Percentiles rank a stretch among this genome's conserved stretches.
Conservation (phyloP, 2,797 vertebrate genomes). For the Threskiornis aethiopicus region DNA sequence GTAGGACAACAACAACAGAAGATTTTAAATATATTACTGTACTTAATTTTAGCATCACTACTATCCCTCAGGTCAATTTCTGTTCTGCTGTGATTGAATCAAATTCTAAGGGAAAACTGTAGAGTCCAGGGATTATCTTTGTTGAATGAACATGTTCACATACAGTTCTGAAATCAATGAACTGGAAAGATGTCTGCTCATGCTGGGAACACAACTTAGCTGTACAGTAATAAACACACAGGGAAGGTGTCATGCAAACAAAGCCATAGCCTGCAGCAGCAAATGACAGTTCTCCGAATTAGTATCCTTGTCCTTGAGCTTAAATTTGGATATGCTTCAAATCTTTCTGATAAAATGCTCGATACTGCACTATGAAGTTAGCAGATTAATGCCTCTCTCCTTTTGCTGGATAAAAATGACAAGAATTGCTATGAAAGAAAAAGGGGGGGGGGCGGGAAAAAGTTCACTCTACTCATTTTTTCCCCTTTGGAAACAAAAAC, state of each 20-base stretch:
- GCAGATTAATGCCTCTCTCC: not conserved
- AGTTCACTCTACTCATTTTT: not conserved
- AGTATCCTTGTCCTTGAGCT: conserved; percentile 37
- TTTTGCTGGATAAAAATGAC: conserved; percentile 10
- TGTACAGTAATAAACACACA: conserved; percentile 71
- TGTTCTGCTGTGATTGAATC: conserved; percentile 63
- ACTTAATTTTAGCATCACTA: conserved; percentile 55
- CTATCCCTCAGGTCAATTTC: conserved; percentile 65
- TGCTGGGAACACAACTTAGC: conserved; percentile 54
- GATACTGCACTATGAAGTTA: not conserved
- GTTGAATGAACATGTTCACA: conserved; percentile 72
- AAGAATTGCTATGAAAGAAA: not conserved
- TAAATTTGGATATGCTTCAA: conserved; percentile 55
- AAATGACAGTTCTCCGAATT: conserved; percentile 32
- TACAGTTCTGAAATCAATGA: conserved; percentile 60
- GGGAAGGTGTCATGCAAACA: conserved; percentile 72
- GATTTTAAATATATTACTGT: conserved; percentile 47
- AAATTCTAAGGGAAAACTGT: conserved; percentile 66
- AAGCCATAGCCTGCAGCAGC: conserved; percentile 16
- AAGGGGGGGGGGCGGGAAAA: not conserved
- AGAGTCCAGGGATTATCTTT: conserved; percentile 74
- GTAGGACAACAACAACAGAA: not conserved
- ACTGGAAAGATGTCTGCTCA: conserved; percentile 66
- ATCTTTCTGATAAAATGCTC: conserved; percentile 40
- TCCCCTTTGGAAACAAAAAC: conserved; percentile 5